A percentile compares a stretch with the other conserved stretches of the same genome.
These are phyloP conservation scores for Heliornis fulica DNA, from an alignment of 2,113 vertebrate species.

Conservation along the genomic window DNA sequence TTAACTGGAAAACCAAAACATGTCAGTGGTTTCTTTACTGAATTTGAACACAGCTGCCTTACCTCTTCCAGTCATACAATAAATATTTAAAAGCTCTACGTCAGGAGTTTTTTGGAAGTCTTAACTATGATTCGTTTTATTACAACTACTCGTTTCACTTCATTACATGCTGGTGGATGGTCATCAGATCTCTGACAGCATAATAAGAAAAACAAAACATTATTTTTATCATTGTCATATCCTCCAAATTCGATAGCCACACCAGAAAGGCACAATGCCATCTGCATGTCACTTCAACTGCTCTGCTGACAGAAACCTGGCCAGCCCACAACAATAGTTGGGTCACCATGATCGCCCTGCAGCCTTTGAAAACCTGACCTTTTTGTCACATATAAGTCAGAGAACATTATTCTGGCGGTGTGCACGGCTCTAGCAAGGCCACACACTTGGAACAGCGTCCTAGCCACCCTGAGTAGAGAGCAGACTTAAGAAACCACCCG, in stretches of 20 bases:
- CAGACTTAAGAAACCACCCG: background rate
- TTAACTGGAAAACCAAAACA: background rate
- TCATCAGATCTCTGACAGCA: background rate
- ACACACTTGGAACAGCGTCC: background rate
- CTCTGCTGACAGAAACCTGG: background rate
- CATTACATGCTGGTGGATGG: background rate
- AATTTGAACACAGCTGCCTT: background rate
- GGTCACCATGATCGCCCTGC: slow-evolving; percentile 19
- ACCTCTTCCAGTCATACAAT: background rate
- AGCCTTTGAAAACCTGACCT: slow-evolving; percentile 50
- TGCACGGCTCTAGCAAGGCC: background rate
- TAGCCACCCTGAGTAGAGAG: slow-evolving; percentile 1
- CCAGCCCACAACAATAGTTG: background rate
- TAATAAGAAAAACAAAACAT: background rate
- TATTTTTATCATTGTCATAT: background rate
- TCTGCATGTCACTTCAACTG: slow-evolving; percentile 1
- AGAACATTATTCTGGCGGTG: slow-evolving; percentile 28
- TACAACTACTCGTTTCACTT: background rate
- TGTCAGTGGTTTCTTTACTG: background rate
- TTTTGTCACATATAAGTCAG: slow-evolving; percentile 52
- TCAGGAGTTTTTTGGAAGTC: background rate
- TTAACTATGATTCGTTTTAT: background rate
- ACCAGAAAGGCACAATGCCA: background rate
- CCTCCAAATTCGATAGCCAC: background rate
- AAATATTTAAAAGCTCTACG: background rate